A percentile compares a stretch with the other conserved stretches of the same genome.
Conservation (phyloP, 2,888 invertebrate species). For the Metacarcinus magister region DNA sequence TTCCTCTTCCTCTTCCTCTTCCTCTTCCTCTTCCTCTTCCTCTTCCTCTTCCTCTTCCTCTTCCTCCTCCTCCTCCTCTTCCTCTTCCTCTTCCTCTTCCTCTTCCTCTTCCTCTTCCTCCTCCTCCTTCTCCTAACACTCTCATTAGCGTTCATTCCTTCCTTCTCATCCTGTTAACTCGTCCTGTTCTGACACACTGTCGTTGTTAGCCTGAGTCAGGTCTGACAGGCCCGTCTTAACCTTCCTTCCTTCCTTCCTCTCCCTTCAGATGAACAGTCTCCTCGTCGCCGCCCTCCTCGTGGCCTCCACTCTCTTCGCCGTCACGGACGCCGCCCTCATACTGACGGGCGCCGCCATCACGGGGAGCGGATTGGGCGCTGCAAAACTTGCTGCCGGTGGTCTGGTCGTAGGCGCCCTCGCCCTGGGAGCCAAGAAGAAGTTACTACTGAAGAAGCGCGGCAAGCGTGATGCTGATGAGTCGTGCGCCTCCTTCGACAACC, state of each 20-base stretch:
- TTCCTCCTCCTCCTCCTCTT: background rate
- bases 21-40: background rate
- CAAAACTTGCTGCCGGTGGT: constrained; percentile 33
- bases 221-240: background rate
- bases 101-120: background rate
- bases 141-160: background rate
- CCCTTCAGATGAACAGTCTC: constrained; percentile 53
- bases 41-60: background rate
- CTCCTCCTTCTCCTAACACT: background rate
- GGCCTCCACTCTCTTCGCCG: constrained; percentile 19
- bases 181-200: background rate
- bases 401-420: constrained; percentile 20
- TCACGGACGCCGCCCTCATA: constrained; percentile 42
- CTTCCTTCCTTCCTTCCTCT: background rate
- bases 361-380: background rate
- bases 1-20: background rate
- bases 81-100: background rate
- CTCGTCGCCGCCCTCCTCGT: constrained; percentile 22
- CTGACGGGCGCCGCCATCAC: constrained; percentile 5
- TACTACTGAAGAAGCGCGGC: background rate
- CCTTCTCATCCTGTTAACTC: background rate
- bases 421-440: background rate
- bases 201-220: background rate
- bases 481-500: constrained; percentile 69
- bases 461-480: constrained; percentile 42